A percentile compares a stretch with the other conserved stretches of the same genome.
Conservation (phyloP, 1,140 invertebrate genomes). For the Himalopsyche phryganea region DNA sequence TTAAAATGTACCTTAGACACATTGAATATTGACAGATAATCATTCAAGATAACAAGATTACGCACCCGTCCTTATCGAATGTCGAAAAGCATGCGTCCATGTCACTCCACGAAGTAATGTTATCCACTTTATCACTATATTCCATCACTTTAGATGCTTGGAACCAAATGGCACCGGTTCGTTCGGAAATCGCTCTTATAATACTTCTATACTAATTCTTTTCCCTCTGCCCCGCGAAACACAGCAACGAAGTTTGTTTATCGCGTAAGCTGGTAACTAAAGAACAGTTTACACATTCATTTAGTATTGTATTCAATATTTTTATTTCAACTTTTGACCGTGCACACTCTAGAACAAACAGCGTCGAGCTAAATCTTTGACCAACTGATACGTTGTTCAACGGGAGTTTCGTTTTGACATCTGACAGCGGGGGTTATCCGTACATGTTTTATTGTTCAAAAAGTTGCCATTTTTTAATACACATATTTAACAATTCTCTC, state of each 20-base stretch:
- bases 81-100: conserved; percentile 86
- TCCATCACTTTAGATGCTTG: conserved; percentile 22
- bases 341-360: too few species aligned
- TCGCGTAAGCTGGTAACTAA: not conserved
- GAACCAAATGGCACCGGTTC: conserved; percentile 22
- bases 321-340: too few species aligned
- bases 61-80: conserved; percentile 79
- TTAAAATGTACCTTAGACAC: not conserved
- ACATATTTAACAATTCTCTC: too few species aligned
- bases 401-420: too few species aligned
- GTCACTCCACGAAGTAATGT: conserved; percentile 42
- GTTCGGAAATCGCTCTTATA: conserved; percentile 11
- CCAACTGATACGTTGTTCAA: too few species aligned
- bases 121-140: conserved; percentile 12
- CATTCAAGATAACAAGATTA: conserved; percentile 22
- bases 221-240: not conserved
- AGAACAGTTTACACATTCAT: too few species aligned
- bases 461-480: too few species aligned
- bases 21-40: too few species aligned
- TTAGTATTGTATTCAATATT: too few species aligned
- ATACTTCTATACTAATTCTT: not conserved
- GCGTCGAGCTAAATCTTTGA: too few species aligned
- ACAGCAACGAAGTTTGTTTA: conserved; percentile 12
- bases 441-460: too few species aligned
- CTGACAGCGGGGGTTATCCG: too few species aligned